Evolutionary conservation across 2,113 vertebrate genomes (phyloP).

Genomic region (Dolichotis patagonum): DNA sequence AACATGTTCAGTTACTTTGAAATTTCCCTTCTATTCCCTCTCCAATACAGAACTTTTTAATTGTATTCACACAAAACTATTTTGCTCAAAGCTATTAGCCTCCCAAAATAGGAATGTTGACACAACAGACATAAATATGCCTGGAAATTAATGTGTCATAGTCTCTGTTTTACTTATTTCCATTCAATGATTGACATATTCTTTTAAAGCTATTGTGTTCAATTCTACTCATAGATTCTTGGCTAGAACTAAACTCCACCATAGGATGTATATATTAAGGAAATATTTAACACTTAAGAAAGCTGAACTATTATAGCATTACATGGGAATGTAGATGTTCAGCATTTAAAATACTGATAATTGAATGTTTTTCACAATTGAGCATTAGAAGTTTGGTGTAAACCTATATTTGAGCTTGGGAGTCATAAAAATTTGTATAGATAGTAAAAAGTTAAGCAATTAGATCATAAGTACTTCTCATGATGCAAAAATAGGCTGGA

Average conservation of each 20-base stretch:
- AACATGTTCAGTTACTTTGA: constrained; percentile 34
- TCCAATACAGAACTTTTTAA: constrained; percentile 35
- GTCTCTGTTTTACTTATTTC: constrained; percentile 29
- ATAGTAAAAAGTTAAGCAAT: not conserved
- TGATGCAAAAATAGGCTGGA: not conserved
- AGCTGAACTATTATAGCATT: not conserved
- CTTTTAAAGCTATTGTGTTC: constrained; percentile 2
- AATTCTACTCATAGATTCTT: not conserved
- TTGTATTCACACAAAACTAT: constrained; percentile 56
- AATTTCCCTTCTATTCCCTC: constrained; percentile 66
- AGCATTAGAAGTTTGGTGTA: not conserved
- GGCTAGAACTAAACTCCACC: constrained; percentile 43
- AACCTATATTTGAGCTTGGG: not conserved
- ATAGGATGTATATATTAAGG: not conserved
- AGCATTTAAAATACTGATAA: not conserved
- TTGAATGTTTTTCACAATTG: not conserved
- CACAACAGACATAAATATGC: constrained; percentile 42
- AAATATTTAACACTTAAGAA: not conserved
- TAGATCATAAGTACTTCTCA: not conserved
- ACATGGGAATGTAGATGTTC: not conserved
- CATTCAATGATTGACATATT: constrained; percentile 14
- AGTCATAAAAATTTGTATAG: not conserved
- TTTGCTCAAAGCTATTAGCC: constrained; percentile 48
- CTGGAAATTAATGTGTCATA: constrained; percentile 41
- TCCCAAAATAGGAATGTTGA: constrained; percentile 65